Evolutionary conservation across 2,797 vertebrate genomes (phyloP), one percentile per base, ranked within the genome.

Genomic region (Enteromius fasciolatus): DNA sequence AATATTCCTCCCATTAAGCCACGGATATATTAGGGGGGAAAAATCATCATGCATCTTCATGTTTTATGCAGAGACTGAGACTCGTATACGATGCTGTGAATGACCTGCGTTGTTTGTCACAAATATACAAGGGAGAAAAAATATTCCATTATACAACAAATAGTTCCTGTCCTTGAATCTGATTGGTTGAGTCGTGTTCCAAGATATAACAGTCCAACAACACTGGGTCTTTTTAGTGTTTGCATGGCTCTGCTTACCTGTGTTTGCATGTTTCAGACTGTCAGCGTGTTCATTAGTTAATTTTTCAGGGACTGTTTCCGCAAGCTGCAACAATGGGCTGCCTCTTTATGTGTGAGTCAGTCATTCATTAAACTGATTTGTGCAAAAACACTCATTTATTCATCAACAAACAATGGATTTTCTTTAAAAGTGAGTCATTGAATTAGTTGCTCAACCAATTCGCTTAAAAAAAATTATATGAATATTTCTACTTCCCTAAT

Each of bases 41-140:
- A 25, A 28, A 61, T 28, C 15, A 31, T 64, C 15, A 33, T 63
- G 28, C 61, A 33, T 63, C 28, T 25, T 23, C 5, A 69, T 69
- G 39, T 69, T 69, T 63, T 33, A 63, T 69, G 39, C 11, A 44
- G 28, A 73, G 70, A 33, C 18, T 31, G 9, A 72, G 69, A 50
- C 69, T 50, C 8, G 2, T 31, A 33, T 31, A 3, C 31, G 23
- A 50, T 50, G 25, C 25, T 31, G 2, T 31, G 46, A 50, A 72
- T 31, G 17, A 50, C 28, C 36, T 25, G n/a, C 1, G 11, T 41
- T n/a, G 25, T 52, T 52, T 52, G 11, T 52, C 3, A 14, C 28
- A 52, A 74, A 74, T 54, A 54, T 36, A n/a, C 11, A 52, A 70
- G 8, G 23, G 28, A 3, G 1, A 50, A 50, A 72, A 31, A 36